Evolutionary conservation across 2,797 vertebrate genomes (phyloP).

Genomic region (Ceryle rudis): DNA sequence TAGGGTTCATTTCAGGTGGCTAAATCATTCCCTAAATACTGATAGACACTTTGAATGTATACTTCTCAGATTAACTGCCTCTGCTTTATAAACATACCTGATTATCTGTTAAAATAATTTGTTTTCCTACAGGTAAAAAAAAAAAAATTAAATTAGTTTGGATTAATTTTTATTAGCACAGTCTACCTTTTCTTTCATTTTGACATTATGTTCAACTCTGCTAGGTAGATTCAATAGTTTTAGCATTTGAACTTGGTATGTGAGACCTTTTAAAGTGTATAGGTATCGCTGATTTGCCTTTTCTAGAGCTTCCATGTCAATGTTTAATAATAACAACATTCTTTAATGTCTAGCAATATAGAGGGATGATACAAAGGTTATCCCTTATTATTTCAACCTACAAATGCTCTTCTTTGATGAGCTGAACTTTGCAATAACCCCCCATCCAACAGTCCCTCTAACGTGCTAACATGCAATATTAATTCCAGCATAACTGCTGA

Average conservation of each 20-base stretch:
- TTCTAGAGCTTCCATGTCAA: not conserved
- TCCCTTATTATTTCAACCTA: not conserved
- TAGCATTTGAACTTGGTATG: not conserved
- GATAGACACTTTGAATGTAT: not conserved
- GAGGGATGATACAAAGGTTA: not conserved
- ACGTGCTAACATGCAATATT: not conserved
- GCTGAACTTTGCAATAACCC: not conserved
- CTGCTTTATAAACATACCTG: not conserved
- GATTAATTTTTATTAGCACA: not conserved
- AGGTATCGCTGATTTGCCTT: not conserved
- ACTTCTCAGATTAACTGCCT: rapidly evolving
- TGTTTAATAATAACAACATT: not conserved
- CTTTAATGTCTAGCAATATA: not conserved
- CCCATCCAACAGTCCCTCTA: not conserved
- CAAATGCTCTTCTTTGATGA: not conserved
- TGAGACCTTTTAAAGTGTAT: not conserved
- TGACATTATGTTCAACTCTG: not conserved
- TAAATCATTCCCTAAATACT: not conserved
- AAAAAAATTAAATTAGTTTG: not conserved
- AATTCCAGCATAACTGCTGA: not conserved
- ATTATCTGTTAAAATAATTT: not conserved
- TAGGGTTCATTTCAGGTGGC: not conserved
- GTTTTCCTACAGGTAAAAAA: not conserved
- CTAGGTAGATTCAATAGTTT: not conserved
- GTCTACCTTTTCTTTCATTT: not conserved